These are phyloP conservation scores for Chloroclysta siterata DNA, from an alignment of 2,888 invertebrate genomes.

Conservation along the genomic window DNA sequence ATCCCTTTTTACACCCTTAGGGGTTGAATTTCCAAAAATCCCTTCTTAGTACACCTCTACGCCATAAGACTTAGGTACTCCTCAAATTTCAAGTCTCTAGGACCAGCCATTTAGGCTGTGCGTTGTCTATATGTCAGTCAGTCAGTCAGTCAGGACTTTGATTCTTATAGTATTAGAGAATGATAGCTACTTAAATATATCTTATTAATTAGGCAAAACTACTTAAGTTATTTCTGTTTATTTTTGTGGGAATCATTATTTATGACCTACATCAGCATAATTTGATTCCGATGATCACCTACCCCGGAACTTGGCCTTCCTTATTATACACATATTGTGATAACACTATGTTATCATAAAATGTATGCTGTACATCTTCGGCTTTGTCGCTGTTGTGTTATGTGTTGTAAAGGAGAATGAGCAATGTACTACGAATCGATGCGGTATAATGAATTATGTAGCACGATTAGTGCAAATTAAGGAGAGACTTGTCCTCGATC, in stretches of 20 bases:
- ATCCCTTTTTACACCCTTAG: too few species aligned
- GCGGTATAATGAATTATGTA: constrained; percentile 7
- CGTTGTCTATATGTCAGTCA: too few species aligned
- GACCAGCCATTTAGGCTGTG: too few species aligned
- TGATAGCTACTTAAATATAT: too few species aligned
- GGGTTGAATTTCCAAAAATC: too few species aligned
- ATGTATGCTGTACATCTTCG: constrained; percentile 13
- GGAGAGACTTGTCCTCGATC: constrained; percentile 18
- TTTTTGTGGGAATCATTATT: not conserved
- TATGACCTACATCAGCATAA: not conserved
- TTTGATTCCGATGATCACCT: not conserved
- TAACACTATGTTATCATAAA: not conserved
- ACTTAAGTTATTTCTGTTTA: not conserved
- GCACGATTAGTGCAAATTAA: not conserved
- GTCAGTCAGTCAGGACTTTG: too few species aligned
- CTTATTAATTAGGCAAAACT: not conserved
- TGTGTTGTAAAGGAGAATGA: not conserved
- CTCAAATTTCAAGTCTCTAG: too few species aligned
- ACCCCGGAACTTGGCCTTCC: constrained; percentile 15
- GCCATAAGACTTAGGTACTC: too few species aligned
- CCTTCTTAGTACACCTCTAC: too few species aligned
- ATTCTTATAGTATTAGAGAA: too few species aligned
- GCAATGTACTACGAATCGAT: constrained; percentile 7
- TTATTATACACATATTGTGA: too few species aligned
- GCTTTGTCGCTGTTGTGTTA: not conserved